Conservation (phyloP, 2,888 invertebrate species). For the Polymixis flavicincta region DNA sequence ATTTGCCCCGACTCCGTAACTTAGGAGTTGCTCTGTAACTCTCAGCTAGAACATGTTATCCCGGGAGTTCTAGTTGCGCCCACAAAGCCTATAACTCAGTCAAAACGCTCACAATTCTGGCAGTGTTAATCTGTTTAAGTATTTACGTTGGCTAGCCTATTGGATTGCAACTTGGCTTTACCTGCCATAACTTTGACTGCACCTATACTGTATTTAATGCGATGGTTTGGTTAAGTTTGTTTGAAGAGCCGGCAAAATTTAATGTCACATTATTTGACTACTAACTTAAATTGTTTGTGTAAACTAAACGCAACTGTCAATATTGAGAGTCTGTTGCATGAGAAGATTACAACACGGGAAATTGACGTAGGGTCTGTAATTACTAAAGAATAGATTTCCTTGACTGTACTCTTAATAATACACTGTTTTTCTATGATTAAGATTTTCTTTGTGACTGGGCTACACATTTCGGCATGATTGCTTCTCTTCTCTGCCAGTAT, state of each 20-base stretch:
- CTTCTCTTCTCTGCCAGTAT: neutral
- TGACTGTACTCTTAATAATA: no score
- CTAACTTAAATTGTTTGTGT: no score
- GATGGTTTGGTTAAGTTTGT: neutral
- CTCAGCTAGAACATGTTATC: conserved; percentile 44
- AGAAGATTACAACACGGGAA: no score
- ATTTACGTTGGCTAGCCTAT: conserved; percentile 60
- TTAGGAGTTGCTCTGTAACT: conserved; percentile 26
- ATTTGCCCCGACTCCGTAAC: neutral
- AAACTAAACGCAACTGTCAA: no score
- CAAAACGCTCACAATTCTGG: conserved; percentile 62
- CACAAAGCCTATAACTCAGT: conserved; percentile 68
- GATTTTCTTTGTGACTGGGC: neutral
- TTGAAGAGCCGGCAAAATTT: no score
- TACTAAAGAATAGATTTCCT: no score
- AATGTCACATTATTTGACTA: no score
- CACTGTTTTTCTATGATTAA: neutral
- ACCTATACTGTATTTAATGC: conserved; percentile 10
- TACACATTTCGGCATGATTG: neutral
- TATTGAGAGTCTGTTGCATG: neutral
- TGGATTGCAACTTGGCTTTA: conserved; percentile 55
- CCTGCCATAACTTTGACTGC: conserved; percentile 57
- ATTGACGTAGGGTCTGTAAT: no score
- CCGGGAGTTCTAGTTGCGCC: conserved; percentile 55
- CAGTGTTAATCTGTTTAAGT: conserved; percentile 70